Percentiles rank a stretch among this genome's conserved stretches.
phyloP scores from a whole-genome alignment of 2,113 vertebrate species.

The Tringa solitaria region DNA sequence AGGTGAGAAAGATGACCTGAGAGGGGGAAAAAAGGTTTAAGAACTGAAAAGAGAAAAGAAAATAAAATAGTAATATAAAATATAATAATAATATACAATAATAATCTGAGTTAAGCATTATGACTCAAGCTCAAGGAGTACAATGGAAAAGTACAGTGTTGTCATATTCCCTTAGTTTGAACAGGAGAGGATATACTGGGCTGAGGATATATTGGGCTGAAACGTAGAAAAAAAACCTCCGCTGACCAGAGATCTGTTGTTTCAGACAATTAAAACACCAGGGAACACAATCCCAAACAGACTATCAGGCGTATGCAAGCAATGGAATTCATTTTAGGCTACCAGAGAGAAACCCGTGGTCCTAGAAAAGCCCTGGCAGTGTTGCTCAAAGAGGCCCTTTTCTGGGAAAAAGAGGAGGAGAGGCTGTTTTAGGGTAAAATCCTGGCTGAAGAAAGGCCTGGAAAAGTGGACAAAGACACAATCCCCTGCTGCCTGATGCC shows the following conservation, averaged over 20 bases:
- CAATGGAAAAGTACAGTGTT: fast-evolving
- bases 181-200: fast-evolving
- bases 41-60: background rate
- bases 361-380: background rate
- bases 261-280: background rate
- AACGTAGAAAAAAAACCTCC: background rate
- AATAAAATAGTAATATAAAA: no score
- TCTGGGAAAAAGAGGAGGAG: background rate
- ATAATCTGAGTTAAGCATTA: background rate
- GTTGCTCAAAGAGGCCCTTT: no score
- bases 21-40: background rate
- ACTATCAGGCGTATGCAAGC: fast-evolving
- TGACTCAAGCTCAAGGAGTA: background rate
- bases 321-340: background rate
- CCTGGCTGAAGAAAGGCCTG: background rate
- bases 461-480: background rate
- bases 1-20: background rate
- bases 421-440: background rate
- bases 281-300: background rate
- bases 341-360: fast-evolving
- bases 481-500: background rate
- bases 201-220: background rate
- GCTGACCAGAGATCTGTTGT: background rate
- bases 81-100: background rate
- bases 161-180: background rate